These are phyloP conservation scores for Aproaerema taeniolella DNA, from an alignment of 2,888 invertebrate species.

Conservation along the genomic window DNA sequence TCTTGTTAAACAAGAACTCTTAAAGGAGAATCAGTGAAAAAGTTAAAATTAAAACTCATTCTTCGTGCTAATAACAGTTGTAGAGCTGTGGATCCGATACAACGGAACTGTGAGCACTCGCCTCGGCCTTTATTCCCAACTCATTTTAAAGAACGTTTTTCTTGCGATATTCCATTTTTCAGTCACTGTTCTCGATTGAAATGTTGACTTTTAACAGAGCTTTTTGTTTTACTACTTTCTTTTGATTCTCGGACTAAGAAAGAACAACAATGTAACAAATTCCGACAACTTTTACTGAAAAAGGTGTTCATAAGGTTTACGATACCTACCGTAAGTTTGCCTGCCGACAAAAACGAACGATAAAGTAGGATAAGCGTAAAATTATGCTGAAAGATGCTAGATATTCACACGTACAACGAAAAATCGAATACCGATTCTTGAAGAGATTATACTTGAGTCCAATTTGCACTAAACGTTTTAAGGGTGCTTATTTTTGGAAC, in stretches of 20 bases:
- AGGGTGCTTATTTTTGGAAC: slow-evolving; percentile 23
- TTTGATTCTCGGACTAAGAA: too few relatives aligned
- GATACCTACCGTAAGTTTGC: too few relatives aligned
- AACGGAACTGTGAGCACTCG: slow-evolving; percentile 3
- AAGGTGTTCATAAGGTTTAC: too few relatives aligned
- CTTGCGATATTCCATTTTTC: neutral
- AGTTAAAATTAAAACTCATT: slow-evolving; percentile 62
- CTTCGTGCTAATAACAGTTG: slow-evolving; percentile 34
- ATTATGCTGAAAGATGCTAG: neutral
- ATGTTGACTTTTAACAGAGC: too few relatives aligned
- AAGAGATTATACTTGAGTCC: slow-evolving; percentile 29
- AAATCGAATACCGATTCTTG: slow-evolving; percentile 6
- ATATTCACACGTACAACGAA: neutral
- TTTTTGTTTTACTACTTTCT: too few relatives aligned
- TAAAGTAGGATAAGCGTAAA: neutral
- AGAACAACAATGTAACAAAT: too few relatives aligned
- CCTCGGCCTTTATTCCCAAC: slow-evolving; percentile 1
- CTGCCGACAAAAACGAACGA: too few relatives aligned
- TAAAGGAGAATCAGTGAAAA: slow-evolving; percentile 48
- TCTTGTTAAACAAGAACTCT: slow-evolving; percentile 58
- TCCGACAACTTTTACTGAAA: too few relatives aligned
- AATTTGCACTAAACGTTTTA: slow-evolving; percentile 41
- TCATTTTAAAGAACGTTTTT: neutral
- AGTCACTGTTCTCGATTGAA: neutral
- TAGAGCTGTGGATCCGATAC: slow-evolving; percentile 15